A percentile compares a stretch with the other conserved stretches of the same genome.
phyloP scores from a whole-genome alignment of 2,113 vertebrate species.

The Cavia porcellus region DNA sequence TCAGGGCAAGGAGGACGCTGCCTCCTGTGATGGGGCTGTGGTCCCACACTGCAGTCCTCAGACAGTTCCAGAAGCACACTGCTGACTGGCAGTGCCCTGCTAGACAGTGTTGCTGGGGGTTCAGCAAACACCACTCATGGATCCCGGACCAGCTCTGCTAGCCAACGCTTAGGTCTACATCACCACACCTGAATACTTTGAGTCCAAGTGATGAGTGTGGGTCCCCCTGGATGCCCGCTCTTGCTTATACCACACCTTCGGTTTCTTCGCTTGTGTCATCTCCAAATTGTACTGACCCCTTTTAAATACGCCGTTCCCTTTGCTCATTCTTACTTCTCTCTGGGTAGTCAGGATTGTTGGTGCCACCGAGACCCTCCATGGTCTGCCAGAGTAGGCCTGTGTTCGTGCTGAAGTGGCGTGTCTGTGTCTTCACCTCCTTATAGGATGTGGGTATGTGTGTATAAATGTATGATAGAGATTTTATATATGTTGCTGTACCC shows the following conservation, averaged over 20 bases:
- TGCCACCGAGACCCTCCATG: background rate
- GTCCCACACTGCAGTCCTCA: background rate
- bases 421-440: constrained; percentile 37
- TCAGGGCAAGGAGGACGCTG: constrained; percentile 14
- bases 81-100: background rate
- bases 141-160: background rate
- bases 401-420: background rate
- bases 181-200: background rate
- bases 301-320: background rate
- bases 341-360: background rate
- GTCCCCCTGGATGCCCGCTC: background rate
- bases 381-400: background rate
- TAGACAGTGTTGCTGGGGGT: background rate
- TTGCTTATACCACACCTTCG: background rate
- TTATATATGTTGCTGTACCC: constrained; percentile 56
- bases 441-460: constrained; percentile 43
- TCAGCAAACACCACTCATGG: background rate
- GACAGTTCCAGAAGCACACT: background rate
- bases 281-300: background rate
- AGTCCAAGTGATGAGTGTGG: background rate
- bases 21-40: background rate
- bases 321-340: background rate
- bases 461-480: constrained; percentile 71
- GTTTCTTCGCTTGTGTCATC: background rate
- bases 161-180: rapidly evolving